phyloP scores from a whole-genome alignment of 2,113 vertebrate species.

The Tor tambroides region DNA sequence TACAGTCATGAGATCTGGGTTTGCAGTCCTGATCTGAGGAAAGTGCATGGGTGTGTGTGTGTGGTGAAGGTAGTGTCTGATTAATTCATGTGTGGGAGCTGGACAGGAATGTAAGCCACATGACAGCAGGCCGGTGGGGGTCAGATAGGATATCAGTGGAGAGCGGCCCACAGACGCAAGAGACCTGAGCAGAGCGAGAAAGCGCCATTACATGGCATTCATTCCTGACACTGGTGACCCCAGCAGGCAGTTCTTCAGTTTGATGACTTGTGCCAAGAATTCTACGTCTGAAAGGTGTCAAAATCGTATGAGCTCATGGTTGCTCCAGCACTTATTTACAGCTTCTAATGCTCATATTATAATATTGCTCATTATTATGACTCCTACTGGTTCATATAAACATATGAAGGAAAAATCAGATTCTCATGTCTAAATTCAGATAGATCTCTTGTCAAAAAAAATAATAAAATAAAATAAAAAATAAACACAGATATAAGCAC shows the following conservation, averaged over 20 bases:
- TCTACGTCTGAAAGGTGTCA: not conserved
- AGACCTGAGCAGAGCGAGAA: slow-evolving; percentile 2
- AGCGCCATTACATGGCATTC: not conserved
- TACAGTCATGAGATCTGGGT: slow-evolving; percentile 4
- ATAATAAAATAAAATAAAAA: no score
- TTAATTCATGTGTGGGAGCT: slow-evolving; percentile 39
- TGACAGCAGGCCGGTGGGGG: slow-evolving; percentile 39
- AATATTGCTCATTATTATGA: not conserved
- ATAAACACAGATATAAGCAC: no score
- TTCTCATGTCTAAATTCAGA: not conserved
- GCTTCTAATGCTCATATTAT: not conserved
- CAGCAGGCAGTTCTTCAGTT: not conserved
- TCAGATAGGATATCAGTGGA: slow-evolving; percentile 50
- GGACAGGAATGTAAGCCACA: slow-evolving; percentile 44
- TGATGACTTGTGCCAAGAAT: slow-evolving; percentile 1
- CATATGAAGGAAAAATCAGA: not conserved
- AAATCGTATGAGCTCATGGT: not conserved
- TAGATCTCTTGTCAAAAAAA: not conserved
- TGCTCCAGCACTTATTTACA: not conserved
- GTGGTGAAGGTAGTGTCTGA: slow-evolving; percentile 3
- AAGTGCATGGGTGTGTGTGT: not conserved
- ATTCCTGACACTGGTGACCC: slow-evolving; percentile 24
- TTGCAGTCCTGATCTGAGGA: not conserved
- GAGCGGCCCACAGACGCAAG: not conserved
- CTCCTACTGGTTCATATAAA: not conserved